Percentiles rank a stretch among this genome's conserved stretches.
phyloP scores from a whole-genome alignment of 2,113 vertebrate species.

The Tyrannus savana region DNA sequence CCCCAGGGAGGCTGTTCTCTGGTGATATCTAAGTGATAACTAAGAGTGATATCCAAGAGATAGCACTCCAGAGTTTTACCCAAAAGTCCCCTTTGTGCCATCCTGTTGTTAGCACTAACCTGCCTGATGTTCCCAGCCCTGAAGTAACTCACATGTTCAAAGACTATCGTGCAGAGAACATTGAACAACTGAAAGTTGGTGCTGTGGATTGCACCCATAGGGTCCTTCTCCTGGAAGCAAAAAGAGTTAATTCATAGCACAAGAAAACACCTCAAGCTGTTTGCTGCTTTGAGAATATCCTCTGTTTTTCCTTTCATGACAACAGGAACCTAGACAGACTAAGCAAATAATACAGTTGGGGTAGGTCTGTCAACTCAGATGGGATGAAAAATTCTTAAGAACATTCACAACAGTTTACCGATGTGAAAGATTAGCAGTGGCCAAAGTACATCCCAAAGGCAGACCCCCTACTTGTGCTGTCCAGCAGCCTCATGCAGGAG shows the following conservation, averaged over 20 bases:
- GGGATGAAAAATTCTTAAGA: background rate
- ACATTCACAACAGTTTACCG: background rate
- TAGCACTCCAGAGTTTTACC: background rate
- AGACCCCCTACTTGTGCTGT: background rate
- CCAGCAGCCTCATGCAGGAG: background rate
- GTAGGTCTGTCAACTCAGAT: background rate
- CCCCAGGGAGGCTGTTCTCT: background rate
- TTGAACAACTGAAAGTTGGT: background rate
- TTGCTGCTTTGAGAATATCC: background rate
- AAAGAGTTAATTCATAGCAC: background rate
- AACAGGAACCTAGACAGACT: background rate
- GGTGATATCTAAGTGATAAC: background rate
- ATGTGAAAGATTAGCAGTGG: background rate
- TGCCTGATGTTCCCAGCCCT: background rate
- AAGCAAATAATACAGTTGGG: background rate
- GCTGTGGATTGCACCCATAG: background rate
- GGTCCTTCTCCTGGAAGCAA: background rate
- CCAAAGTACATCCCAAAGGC: background rate
- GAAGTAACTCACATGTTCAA: background rate
- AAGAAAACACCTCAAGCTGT: background rate
- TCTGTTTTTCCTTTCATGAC: background rate
- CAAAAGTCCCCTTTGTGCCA: background rate
- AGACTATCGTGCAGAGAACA: background rate
- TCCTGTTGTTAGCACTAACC: background rate
- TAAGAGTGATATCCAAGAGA: background rate